Evolutionary conservation across 2,113 vertebrate genomes (phyloP).

Genomic region (Gulo gulo): DNA sequence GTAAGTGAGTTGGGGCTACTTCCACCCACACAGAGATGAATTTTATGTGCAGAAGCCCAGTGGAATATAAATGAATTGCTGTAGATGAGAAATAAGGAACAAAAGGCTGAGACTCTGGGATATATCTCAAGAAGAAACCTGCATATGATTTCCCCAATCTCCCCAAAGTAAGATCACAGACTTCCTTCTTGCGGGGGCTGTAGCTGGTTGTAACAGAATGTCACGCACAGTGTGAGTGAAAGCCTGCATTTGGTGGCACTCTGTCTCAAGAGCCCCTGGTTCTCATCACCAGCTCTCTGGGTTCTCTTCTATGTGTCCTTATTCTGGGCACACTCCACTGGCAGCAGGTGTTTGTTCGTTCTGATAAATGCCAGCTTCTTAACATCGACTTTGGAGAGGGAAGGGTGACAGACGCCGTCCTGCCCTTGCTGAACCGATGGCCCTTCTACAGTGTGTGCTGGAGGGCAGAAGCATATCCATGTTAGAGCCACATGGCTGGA

Average conservation of each 20-base stretch:
- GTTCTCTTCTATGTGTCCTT: background rate
- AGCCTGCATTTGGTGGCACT: background rate
- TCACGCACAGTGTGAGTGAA: background rate
- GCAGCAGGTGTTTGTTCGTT: constrained; percentile 40
- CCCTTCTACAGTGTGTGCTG: background rate
- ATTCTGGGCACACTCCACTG: constrained; percentile 11
- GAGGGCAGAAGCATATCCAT: background rate
- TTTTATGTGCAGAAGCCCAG: constrained; percentile 68
- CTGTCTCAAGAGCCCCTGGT: background rate
- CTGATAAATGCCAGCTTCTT: constrained; percentile 50
- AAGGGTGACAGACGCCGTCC: background rate
- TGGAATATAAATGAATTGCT: constrained; percentile 68
- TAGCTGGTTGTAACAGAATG: background rate
- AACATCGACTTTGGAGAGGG: constrained; percentile 11
- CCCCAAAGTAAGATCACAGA: background rate
- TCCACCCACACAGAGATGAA: constrained; percentile 69
- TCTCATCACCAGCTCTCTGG: background rate
- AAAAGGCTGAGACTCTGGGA: background rate
- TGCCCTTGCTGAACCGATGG: background rate
- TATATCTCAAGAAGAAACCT: background rate
- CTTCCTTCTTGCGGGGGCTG: background rate
- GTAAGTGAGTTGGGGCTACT: constrained; percentile 72
- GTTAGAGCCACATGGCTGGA: background rate
- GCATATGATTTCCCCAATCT: background rate
- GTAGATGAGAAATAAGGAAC: constrained; percentile 21